phyloP scores from a whole-genome alignment of 2,113 vertebrate species.

The Pluvianellus socialis region DNA sequence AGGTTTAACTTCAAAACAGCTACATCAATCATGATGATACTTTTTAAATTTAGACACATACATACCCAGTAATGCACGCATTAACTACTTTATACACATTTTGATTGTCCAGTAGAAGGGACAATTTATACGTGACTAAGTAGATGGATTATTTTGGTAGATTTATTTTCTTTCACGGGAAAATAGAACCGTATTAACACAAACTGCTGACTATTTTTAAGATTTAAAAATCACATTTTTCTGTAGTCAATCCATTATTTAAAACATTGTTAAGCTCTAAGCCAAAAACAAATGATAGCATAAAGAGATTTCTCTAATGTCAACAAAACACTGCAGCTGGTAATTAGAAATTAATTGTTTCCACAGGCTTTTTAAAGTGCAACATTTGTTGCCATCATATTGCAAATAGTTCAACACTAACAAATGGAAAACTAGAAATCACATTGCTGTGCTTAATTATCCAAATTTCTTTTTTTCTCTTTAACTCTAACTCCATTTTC shows the following conservation, averaged over 20 bases:
- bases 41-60: background rate
- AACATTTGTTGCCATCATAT: slow-evolving; percentile 35
- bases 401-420: background rate
- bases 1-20: background rate
- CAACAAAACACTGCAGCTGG: slow-evolving; percentile 59
- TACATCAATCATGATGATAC: background rate
- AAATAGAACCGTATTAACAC: slow-evolving; percentile 10
- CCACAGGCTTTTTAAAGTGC: slow-evolving; percentile 49
- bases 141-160: background rate
- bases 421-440: background rate
- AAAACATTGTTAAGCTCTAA: slow-evolving; percentile 58
- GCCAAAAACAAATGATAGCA: slow-evolving; percentile 69
- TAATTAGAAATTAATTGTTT: slow-evolving; percentile 66
- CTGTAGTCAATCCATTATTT: slow-evolving; percentile 72
- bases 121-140: background rate
- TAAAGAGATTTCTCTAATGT: slow-evolving; percentile 67
- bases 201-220: slow-evolving; percentile 15
- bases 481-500: slow-evolving; percentile 15
- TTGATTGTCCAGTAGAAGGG: background rate
- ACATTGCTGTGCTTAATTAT: background rate
- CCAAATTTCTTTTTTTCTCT: background rate
- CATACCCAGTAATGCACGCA: background rate
- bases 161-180: slow-evolving; percentile 21
- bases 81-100: background rate
- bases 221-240: slow-evolving; percentile 58